Evolutionary conservation across 2,797 vertebrate genomes (phyloP).

Genomic region (Artibeus lituratus): DNA sequence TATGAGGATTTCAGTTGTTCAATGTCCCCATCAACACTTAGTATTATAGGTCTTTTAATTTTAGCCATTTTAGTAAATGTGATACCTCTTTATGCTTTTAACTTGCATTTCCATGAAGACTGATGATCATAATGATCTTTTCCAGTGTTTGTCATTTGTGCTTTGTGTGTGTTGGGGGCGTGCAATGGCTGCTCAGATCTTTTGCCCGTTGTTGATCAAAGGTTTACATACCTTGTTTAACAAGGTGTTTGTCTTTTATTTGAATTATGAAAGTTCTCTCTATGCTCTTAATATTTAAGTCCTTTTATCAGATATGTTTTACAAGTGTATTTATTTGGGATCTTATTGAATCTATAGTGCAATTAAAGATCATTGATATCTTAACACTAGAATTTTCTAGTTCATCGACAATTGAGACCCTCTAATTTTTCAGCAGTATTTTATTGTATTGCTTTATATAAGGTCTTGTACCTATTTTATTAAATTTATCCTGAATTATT

Average conservation of each 20-base stretch:
- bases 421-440: slow-evolving; percentile 17
- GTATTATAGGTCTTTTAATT: slow-evolving; percentile 8
- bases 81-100: not conserved
- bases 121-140: not conserved
- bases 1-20: slow-evolving; percentile 14
- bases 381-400: not conserved
- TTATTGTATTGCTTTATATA: not conserved
- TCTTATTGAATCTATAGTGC: not conserved
- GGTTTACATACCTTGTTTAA: not conserved
- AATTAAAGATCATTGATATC: not conserved
- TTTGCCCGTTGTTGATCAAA: not conserved
- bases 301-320: not conserved
- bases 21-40: not conserved
- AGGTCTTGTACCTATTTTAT: slow-evolving; percentile 4
- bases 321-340: not conserved
- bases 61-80: not conserved
- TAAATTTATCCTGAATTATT: not conserved
- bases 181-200: not conserved
- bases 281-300: not conserved
- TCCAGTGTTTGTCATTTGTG: not conserved
- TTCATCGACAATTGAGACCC: not conserved
- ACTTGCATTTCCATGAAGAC: not conserved
- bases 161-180: not conserved
- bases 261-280: not conserved
- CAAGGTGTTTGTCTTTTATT: not conserved